Evolutionary conservation across 2,888 invertebrate genomes (phyloP), one percentile per base, ranked within the genome.

Genomic region (Temnothorax ravouxi): DNA sequence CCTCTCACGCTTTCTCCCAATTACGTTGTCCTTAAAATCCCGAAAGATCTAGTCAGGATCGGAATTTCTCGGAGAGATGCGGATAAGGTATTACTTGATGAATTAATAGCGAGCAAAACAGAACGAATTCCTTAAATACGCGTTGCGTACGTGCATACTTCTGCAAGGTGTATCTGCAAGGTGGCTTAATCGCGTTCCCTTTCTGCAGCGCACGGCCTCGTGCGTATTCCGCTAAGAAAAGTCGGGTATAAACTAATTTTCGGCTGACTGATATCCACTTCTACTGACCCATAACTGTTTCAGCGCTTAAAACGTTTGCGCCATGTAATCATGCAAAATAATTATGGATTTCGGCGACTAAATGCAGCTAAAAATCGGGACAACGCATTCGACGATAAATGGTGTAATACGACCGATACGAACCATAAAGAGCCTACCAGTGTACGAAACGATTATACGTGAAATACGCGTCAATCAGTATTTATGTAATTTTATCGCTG

Each of bases 251-350:
- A 81, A 77, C 88, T 90, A 90, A 92, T 91, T 90, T 91, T 87
- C 86, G 87, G 86, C 81, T 72, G 66, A 82, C 90, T 92, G 29
- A 29, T 90, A 88, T 89, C 88, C 90, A 92, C 90, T 90, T 91
- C 88, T 91, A 90, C 84, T 91, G 90, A 91, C 89, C 90, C 90
- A 91, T 91, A 91, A 88, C 85, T 87, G 87, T 89, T 88, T 86
- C 84, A 84, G 72, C 11, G 34, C 8, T 15, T 34, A 50, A 50
- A 69, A 18, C 86, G 59, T 50, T 64, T 82, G 84, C 87, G 88
- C 88, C 84, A 86, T 88, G 80, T 89, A 66, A 44, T 66, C 25
- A 29, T 25, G 18, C n/a, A 9, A 25, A 38, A 44, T 44, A 44
- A 8, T 44, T 74, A 56, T 18, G 21, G 11, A 74, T 34, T 29